Percentiles rank a stretch among this genome's conserved stretches.
These are phyloP conservation scores for Euura saliciscinereae DNA, from an alignment of 1,140 invertebrate species.

Conservation along the genomic window DNA sequence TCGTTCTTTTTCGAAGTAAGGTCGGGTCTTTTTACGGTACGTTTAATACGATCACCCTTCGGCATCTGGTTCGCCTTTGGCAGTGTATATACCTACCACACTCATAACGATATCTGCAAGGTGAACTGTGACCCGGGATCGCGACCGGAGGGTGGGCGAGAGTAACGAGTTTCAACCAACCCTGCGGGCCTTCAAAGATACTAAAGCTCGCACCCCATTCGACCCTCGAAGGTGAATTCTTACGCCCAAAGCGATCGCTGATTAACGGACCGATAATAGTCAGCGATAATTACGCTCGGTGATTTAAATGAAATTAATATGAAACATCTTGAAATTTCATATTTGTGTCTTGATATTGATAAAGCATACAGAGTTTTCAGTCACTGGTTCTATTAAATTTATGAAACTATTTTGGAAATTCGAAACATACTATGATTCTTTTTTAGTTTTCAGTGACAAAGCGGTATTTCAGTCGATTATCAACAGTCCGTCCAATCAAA, in stretches of 20 bases:
- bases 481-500: too few species aligned
- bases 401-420: too few species aligned
- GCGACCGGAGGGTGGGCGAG: neutral
- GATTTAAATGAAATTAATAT: too few species aligned
- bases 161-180: neutral
- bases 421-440: too few species aligned
- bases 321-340: too few species aligned
- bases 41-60: neutral
- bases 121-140: neutral
- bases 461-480: too few species aligned
- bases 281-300: neutral
- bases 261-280: constrained; percentile 1
- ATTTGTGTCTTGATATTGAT: too few species aligned
- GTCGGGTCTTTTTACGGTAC: neutral
- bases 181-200: neutral
- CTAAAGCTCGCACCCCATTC: constrained; percentile 5
- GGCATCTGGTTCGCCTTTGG: neutral
- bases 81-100: too few species aligned
- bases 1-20: neutral
- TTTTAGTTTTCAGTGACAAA: too few species aligned
- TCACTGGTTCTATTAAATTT: too few species aligned
- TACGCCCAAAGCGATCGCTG: neutral
- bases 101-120: neutral
- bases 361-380: too few species aligned
- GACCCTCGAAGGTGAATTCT: constrained; percentile 5